phyloP scores from a whole-genome alignment of 2,797 vertebrate genomes.

The Enoplosus armatus region DNA sequence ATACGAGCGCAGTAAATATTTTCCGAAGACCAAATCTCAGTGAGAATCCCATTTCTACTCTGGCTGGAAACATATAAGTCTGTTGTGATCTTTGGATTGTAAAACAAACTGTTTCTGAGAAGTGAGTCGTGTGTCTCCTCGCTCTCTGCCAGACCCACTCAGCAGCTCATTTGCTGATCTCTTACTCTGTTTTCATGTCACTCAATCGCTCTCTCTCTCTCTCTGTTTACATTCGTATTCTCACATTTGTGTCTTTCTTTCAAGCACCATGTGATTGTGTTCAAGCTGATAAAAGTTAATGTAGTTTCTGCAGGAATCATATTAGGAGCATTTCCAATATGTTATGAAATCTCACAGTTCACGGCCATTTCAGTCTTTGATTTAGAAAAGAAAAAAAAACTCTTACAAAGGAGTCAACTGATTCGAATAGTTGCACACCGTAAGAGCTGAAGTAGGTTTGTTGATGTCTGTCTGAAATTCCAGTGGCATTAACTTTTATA shows the following conservation, averaged over 20 bases:
- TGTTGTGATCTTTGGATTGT: constrained; percentile 42
- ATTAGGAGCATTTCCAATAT: background rate
- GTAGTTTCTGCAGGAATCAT: background rate
- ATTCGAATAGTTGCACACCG: background rate
- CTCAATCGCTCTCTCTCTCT: constrained; percentile 17
- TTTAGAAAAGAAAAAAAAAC: background rate
- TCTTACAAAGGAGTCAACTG: background rate
- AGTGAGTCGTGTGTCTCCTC: constrained; percentile 19
- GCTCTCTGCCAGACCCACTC: constrained; percentile 36
- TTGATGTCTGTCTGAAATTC: constrained; percentile 22
- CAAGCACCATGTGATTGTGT: background rate
- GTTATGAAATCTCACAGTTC: background rate
- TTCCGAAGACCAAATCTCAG: constrained; percentile 17
- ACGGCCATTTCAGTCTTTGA: background rate
- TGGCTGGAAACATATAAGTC: constrained; percentile 44
- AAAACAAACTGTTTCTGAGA: constrained; percentile 41
- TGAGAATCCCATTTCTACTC: constrained; percentile 15
- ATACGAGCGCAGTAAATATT: constrained; percentile 3
- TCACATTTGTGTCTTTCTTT: constrained; percentile 4
- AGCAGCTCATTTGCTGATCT: constrained; percentile 45
- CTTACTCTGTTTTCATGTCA: constrained; percentile 26
- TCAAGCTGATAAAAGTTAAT: background rate
- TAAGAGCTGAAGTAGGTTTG: background rate
- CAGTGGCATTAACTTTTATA: constrained; percentile 39
- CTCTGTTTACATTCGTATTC: constrained; percentile 11